Base-by-base conservation (phyloP, 1,140 invertebrate species). In the Lepidurus arcticus region DNA sequence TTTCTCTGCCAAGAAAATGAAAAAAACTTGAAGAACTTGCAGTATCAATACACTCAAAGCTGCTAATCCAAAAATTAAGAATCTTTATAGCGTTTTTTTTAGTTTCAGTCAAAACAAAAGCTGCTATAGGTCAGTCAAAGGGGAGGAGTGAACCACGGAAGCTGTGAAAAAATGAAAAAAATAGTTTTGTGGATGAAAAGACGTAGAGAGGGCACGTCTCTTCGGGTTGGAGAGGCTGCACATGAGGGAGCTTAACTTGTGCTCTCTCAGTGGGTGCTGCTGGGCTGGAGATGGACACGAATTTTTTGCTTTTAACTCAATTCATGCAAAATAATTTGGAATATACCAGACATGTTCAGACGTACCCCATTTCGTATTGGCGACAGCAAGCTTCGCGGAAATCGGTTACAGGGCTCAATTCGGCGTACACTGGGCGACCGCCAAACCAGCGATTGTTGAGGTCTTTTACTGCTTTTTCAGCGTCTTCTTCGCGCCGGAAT, bases 391-490 rank as follows among this genome's bases (percentile, higher is more conserved):
- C 97, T 88, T 99, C 98, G 83, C 97, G 89, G 84, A 99, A 99
- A 86, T 99, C 98, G 78, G 98, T 99, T 0, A 99, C 98, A 1
- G 98, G 97, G 13, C 96, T 98, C 44, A 99, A 86, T 87, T 99
- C 98, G 1, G 96, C 96, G 86, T 98, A 98, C 74, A 99, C 95
- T 0, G 98, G 97, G n/a, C 96, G 89, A 1, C 96, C 96, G 81
- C 97, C 97, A 87, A 99, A 99, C 98, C 98, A 99, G 80, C 98
- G 90, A 85, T 99, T 98, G 85, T 99, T 99, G 53, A 99, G 88
- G 85, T 98, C 97, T 82, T 92, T 93, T 0, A 98, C 95, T 34
- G 96, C 96, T 83, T 94, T 94, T 84, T 99, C 97, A 4, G 98
- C 97, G 88, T 99, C 97, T 85, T 98, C 97, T 86, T 99, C 98